phyloP scores from a whole-genome alignment of 2,797 vertebrate genomes.

The Schizopygopsis pylzovi region DNA sequence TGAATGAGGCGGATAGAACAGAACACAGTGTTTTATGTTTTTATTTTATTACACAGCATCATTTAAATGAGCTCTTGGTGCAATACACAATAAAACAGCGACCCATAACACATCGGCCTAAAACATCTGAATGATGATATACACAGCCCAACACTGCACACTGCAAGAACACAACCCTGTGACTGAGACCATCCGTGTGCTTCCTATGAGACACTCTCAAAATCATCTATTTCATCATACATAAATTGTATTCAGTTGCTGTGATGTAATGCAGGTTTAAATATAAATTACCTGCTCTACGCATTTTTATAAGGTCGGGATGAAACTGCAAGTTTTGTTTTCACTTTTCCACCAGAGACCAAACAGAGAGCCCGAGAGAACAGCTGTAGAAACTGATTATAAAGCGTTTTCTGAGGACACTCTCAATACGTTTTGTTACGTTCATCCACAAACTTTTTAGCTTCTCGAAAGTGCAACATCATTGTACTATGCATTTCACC shows the following conservation, averaged over 20 bases:
- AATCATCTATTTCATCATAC: too few relatives aligned
- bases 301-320: slow-evolving; percentile 20
- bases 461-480: background rate
- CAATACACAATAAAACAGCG: background rate
- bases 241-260: background rate
- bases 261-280: slow-evolving; percentile 16
- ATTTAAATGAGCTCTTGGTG: background rate
- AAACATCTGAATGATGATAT: background rate
- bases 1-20: background rate
- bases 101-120: background rate
- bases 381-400: slow-evolving; percentile 38
- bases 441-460: slow-evolving; percentile 5
- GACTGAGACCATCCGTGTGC: background rate
- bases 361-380: background rate
- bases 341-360: background rate
- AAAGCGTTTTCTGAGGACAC: background rate
- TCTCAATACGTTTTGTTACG: background rate
- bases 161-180: background rate
- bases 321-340: slow-evolving; percentile 15
- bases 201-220: background rate
- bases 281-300: slow-evolving; percentile 16
- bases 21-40: background rate
- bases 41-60: background rate
- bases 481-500: background rate
- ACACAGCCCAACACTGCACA: background rate